phyloP scores from a whole-genome alignment of 2,888 invertebrate genomes.

The Gymnosoma rotundatum region DNA sequence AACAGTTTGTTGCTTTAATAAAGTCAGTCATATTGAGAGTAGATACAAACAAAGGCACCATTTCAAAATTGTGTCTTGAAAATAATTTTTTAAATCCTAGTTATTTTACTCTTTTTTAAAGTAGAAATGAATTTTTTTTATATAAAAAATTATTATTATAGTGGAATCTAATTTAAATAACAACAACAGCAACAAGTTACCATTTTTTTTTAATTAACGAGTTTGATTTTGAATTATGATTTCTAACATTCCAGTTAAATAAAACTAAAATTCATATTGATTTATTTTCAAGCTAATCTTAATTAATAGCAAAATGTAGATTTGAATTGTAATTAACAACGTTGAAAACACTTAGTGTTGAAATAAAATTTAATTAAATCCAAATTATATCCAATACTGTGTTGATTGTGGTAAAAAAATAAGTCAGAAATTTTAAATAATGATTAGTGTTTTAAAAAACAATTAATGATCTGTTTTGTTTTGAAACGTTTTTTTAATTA shows the following conservation, averaged over 20 bases:
- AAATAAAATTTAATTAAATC: slow-evolving; percentile 10
- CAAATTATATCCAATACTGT: neutral
- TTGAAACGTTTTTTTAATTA: slow-evolving; percentile 13
- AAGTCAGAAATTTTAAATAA: slow-evolving; percentile 37
- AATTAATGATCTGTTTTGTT: neutral
- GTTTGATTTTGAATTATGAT: neutral
- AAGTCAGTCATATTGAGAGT: no score
- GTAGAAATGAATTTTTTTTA: no score
- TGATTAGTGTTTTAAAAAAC: neutral
- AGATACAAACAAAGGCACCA: no score
- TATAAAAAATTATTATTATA: no score
- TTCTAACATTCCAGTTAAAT: slow-evolving; percentile 12
- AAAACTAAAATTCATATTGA: slow-evolving; percentile 47
- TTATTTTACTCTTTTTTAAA: no score
- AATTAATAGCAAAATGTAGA: slow-evolving; percentile 57
- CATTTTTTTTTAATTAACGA: neutral
- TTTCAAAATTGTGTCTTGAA: no score
- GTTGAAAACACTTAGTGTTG: slow-evolving; percentile 11
- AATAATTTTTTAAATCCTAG: no score
- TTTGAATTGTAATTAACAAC: slow-evolving; percentile 64
- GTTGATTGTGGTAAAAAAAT: slow-evolving; percentile 16
- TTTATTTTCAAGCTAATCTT: slow-evolving; percentile 55
- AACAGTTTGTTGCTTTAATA: no score
- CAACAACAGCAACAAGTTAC: slow-evolving; percentile 8
- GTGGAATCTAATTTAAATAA: slow-evolving; percentile 1